Percentiles rank a stretch among this genome's conserved stretches.
phyloP scores from a whole-genome alignment of 2,888 invertebrate species.

The Byasa hedistus region DNA sequence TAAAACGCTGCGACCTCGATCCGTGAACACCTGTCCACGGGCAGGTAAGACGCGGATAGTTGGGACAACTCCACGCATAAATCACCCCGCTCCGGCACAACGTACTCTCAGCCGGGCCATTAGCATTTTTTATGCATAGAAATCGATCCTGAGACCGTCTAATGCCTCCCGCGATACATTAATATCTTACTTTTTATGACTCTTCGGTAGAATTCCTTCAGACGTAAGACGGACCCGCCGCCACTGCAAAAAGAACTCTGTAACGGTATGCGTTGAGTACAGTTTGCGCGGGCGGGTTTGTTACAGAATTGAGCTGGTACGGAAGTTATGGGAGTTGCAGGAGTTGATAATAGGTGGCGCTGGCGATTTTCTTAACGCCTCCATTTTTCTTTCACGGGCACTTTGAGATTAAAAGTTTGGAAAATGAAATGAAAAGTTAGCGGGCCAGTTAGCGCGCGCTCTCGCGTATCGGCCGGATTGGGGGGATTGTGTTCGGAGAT shows the following conservation, averaged over 20 bases:
- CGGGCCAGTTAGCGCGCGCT: slow-evolving; percentile 41
- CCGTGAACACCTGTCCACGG: slow-evolving; percentile 53
- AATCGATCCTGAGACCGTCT: slow-evolving; percentile 76
- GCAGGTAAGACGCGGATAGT: slow-evolving; percentile 54
- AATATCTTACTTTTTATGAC: slow-evolving; percentile 81
- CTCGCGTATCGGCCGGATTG: slow-evolving; percentile 52
- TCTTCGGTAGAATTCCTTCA: slow-evolving; percentile 71
- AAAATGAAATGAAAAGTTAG: slow-evolving; percentile 74
- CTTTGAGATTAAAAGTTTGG: slow-evolving; percentile 80
- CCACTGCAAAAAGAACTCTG: slow-evolving; percentile 22
- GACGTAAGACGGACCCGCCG: slow-evolving; percentile 43
- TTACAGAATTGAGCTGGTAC: slow-evolving; percentile 34
- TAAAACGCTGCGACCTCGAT: slow-evolving; percentile 22
- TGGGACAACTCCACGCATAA: slow-evolving; percentile 63
- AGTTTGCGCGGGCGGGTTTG: background rate
- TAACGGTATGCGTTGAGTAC: background rate
- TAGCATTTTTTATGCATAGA: slow-evolving; percentile 80
- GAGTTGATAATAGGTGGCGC: slow-evolving; percentile 77
- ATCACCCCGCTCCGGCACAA: slow-evolving; percentile 64
- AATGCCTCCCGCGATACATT: slow-evolving; percentile 81
- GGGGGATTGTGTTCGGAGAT: slow-evolving; percentile 44
- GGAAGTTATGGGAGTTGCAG: slow-evolving; percentile 54
- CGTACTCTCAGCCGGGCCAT: slow-evolving; percentile 70
- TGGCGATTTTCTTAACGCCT: slow-evolving; percentile 75
- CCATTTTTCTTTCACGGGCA: slow-evolving; percentile 79